Percentiles rank a stretch among this genome's conserved stretches.
These are phyloP conservation scores for Clupea harengus DNA, from an alignment of 2,113 vertebrate species.

Conservation along the genomic window DNA sequence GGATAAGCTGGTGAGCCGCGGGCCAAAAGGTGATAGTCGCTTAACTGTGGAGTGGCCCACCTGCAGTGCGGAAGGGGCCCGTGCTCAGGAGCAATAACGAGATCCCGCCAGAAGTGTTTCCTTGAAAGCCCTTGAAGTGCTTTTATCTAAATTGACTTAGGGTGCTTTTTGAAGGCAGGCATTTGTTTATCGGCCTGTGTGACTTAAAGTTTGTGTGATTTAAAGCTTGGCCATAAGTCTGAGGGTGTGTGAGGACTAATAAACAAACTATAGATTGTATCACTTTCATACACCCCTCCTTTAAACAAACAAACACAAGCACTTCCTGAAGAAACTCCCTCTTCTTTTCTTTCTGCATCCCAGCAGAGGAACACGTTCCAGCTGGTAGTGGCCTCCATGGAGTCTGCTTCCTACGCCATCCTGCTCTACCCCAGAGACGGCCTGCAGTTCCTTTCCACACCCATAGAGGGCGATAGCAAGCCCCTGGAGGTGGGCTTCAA, in stretches of 20 bases:
- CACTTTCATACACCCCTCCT: neutral
- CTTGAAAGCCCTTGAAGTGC: neutral
- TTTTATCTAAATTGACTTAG: conserved; percentile 18
- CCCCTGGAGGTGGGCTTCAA: conserved; percentile 82
- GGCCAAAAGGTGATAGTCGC: neutral
- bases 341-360: conserved; percentile 17
- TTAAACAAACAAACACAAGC: conserved; percentile 3
- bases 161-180: neutral
- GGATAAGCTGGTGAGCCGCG: neutral
- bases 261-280: neutral
- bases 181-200: neutral
- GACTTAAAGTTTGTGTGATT: neutral
- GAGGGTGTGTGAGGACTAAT: neutral
- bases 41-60: neutral
- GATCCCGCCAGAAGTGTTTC: neutral
- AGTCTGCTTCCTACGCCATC: conserved; percentile 81
- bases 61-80: neutral
- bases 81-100: neutral
- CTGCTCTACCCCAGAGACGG: conserved; percentile 84
- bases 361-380: conserved; percentile 94
- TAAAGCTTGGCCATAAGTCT: neutral
- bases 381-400: conserved; percentile 81
- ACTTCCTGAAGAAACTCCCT: neutral
- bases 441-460: conserved; percentile 79
- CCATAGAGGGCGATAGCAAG: conserved; percentile 54